A percentile compares a stretch with the other conserved stretches of the same genome.
phyloP scores from a whole-genome alignment of 2,888 invertebrate species.

The Sussaba pulchella region DNA sequence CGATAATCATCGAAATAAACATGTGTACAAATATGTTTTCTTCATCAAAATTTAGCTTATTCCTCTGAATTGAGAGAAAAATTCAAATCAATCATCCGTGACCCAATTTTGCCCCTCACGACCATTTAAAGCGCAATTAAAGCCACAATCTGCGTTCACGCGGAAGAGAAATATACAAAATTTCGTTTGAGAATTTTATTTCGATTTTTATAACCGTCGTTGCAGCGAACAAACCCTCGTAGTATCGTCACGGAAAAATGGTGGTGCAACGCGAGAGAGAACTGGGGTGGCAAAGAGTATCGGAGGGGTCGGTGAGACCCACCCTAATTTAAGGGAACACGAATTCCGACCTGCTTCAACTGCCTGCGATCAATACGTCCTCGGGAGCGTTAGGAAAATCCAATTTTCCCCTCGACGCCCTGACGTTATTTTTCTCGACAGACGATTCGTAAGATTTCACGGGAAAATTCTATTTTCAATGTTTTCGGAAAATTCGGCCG shows the following conservation, averaged over 20 bases:
- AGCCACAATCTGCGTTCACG: no score
- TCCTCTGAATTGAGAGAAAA: not conserved
- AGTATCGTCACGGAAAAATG: not conserved
- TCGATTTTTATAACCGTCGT: not conserved
- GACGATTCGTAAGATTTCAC: slow-evolving; percentile 45
- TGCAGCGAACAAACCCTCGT: not conserved
- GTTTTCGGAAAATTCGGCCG: not conserved
- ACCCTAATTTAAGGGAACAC: slow-evolving; percentile 55
- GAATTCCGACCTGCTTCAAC: slow-evolving; percentile 66
- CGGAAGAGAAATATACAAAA: no score
- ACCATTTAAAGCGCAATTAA: no score
- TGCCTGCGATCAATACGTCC: slow-evolving; percentile 36
- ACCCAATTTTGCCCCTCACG: not conserved
- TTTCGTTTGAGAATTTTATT: no score
- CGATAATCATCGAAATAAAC: not conserved
- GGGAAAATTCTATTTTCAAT: slow-evolving; percentile 10
- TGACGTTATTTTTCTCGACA: not conserved
- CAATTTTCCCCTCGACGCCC: slow-evolving; percentile 29
- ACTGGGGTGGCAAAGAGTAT: slow-evolving; percentile 30
- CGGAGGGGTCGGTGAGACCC: slow-evolving; percentile 32
- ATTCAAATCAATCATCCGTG: not conserved
- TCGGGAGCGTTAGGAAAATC: slow-evolving; percentile 33
- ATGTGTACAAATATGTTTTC: no score
- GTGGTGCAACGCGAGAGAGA: slow-evolving; percentile 6
- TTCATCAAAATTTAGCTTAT: no score